Conservation (phyloP, 2,797 vertebrate genomes). For the Danio aesculapii region DNA sequence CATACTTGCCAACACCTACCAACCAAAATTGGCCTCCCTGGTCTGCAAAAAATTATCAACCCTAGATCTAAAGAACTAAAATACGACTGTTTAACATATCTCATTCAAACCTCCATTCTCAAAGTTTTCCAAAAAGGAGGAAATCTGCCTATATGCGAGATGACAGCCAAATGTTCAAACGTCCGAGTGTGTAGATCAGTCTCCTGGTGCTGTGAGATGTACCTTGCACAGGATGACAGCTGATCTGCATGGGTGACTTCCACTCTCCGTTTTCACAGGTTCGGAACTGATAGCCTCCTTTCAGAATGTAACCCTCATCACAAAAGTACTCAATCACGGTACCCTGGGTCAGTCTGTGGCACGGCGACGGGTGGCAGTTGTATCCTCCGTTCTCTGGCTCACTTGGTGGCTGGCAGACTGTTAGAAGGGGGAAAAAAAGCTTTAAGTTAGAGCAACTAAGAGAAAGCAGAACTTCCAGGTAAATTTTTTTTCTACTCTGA, state of each 20-base stretch:
- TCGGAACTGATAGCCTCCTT: conserved; percentile 95
- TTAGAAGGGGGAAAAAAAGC: not conserved
- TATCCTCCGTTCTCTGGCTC: conserved; percentile 96
- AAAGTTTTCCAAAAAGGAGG: not conserved
- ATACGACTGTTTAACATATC: not conserved
- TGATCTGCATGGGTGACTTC: conserved; percentile 93
- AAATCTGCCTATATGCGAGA: not conserved
- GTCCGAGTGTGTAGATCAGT: not conserved
- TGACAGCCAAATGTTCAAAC: not conserved
- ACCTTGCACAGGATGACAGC: conserved; percentile 93
- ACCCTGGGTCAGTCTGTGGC: conserved; percentile 86
- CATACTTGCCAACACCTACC: too few relatives aligned
- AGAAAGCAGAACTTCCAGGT: not conserved
- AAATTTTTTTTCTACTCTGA: not conserved
- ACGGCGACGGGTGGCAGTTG: conserved; percentile 93
- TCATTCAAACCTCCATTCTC: not conserved
- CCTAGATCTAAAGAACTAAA: not conserved
- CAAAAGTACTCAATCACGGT: conserved; percentile 98
- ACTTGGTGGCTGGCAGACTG: conserved; percentile 91
- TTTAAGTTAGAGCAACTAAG: not conserved
- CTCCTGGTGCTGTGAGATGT: not conserved
- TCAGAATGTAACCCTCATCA: conserved; percentile 92
- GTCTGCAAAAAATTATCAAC: too few relatives aligned
- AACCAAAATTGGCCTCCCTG: too few relatives aligned
- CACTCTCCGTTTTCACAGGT: conserved; percentile 96